Evolutionary conservation across 2,113 vertebrate species (phyloP).

Genomic region (Paradoxurus hermaphroditus): DNA sequence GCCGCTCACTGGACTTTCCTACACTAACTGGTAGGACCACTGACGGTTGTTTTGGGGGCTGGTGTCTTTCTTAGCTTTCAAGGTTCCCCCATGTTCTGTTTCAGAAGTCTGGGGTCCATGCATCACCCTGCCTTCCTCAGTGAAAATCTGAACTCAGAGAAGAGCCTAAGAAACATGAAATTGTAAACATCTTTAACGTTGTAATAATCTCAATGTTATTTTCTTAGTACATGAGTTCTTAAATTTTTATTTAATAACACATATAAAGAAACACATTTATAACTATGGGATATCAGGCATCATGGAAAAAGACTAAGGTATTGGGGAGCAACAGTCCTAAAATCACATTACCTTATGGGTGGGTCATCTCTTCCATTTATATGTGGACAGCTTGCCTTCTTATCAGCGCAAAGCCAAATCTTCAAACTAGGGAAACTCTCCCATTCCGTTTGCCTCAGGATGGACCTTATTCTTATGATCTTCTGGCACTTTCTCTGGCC

Average conservation of each 20-base stretch:
- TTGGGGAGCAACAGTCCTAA: not conserved
- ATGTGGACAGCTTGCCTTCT: not conserved
- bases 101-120: accelerated
- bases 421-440: not conserved
- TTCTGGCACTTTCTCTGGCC: not conserved
- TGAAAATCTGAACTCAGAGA: not conserved
- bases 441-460: not conserved
- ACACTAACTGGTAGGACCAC: accelerated
- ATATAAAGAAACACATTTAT: not conserved
- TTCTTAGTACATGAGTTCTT: not conserved
- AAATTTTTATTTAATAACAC: not conserved
- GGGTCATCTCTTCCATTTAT: not conserved
- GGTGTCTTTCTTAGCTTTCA: not conserved
- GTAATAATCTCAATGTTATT: not conserved
- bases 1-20: not conserved
- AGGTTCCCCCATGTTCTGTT: not conserved
- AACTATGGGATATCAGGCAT: not conserved
- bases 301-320: not conserved
- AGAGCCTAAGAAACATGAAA: not conserved
- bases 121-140: not conserved
- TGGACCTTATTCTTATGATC: not conserved
- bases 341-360: not conserved
- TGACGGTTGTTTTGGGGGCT: not conserved
- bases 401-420: not conserved
- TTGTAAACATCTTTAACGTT: not conserved